These are phyloP conservation scores for Sparidentex hasta DNA, from an alignment of 2,797 vertebrate species.

Conservation along the genomic window DNA sequence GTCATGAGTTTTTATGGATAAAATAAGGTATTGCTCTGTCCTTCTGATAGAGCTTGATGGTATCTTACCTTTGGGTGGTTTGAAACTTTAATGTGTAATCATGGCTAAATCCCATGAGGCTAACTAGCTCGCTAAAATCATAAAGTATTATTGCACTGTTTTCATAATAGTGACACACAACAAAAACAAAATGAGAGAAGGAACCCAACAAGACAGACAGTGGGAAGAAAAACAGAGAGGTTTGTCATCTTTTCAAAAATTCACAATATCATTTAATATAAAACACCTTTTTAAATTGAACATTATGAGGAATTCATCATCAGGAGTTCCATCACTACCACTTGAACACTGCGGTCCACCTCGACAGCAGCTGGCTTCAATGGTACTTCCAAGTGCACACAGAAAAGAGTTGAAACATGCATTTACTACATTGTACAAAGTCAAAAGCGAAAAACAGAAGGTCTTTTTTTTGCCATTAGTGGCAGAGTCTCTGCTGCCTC, in stretches of 20 bases:
- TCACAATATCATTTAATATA: constrained; percentile 90
- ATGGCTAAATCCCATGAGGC: constrained; percentile 55
- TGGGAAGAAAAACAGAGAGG: constrained; percentile 65
- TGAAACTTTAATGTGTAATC: constrained; percentile 78
- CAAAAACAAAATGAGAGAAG: constrained; percentile 21
- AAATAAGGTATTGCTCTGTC: constrained; percentile 62
- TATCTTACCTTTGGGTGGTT: constrained; percentile 77
- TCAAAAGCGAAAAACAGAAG: constrained; percentile 73
- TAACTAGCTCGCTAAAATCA: constrained; percentile 61
- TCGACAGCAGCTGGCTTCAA: constrained; percentile 67
- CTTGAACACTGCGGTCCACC: constrained; percentile 63
- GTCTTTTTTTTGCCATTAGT: constrained; percentile 68
- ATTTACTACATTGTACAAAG: constrained; percentile 87
- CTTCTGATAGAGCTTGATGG: constrained; percentile 55
- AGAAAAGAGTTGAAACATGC: constrained; percentile 88
- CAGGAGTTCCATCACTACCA: constrained; percentile 70
- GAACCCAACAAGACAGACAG: constrained; percentile 38
- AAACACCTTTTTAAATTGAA: constrained; percentile 86
- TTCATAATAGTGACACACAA: constrained; percentile 66
- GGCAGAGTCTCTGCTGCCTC: constrained; percentile 76
- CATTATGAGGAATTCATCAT: constrained; percentile 78
- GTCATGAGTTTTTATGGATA: constrained; percentile 76
- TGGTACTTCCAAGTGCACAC: constrained; percentile 80
- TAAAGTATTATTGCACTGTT: constrained; percentile 73
- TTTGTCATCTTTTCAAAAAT: constrained; percentile 84